Evolutionary conservation across 2,797 vertebrate genomes (phyloP).

Genomic region (Eremophila alpestris): DNA sequence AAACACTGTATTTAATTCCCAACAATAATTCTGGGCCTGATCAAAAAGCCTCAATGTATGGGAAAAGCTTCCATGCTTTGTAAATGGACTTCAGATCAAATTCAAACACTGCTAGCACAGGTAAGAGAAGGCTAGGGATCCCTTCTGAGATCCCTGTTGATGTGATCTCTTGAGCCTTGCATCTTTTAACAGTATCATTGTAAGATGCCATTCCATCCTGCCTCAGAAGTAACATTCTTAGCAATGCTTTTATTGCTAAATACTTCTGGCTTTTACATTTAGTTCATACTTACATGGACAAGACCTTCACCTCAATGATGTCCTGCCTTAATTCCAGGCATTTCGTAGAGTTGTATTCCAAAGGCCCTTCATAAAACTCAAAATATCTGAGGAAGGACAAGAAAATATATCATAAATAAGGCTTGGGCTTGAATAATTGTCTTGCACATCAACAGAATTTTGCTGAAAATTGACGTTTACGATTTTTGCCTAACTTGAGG

Average conservation of each 20-base stretch:
- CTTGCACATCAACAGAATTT: neutral
- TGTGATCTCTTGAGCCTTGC: neutral
- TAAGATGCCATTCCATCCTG: neutral
- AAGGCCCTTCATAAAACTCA: conserved; percentile 90
- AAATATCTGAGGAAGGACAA: conserved; percentile 86
- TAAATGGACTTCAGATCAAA: neutral
- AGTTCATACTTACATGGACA: conserved; percentile 91
- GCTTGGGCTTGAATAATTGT: neutral
- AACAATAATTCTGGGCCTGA: neutral
- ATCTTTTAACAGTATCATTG: neutral
- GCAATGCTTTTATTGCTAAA: neutral
- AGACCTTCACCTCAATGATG: conserved; percentile 93
- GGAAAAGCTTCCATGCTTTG: neutral
- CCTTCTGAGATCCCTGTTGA: neutral
- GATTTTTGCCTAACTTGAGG: neutral
- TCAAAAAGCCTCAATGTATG: neutral
- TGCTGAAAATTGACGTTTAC: neutral
- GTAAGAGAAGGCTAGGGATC: neutral
- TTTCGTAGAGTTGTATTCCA: conserved; percentile 93
- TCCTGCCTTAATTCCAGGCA: conserved; percentile 94
- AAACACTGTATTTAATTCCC: neutral
- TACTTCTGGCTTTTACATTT: neutral
- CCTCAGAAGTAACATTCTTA: neutral
- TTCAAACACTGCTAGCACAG: neutral
- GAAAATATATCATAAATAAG: neutral